Base-by-base conservation (phyloP, 2,113 vertebrate genomes). In the Thinocorus orbignyianus region DNA sequence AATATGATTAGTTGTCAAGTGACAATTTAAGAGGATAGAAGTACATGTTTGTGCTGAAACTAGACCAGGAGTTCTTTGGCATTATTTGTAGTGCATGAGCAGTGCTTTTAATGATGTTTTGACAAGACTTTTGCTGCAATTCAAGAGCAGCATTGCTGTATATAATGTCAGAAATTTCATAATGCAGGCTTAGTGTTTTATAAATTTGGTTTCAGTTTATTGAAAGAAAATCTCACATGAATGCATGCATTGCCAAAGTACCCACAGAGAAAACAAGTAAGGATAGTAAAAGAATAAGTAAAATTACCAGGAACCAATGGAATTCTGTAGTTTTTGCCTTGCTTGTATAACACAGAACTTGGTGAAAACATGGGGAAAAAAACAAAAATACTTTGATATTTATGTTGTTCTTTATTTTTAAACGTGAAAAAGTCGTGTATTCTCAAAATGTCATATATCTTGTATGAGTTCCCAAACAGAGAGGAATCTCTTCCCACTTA, bases 1-100 rank as follows among this genome's bases (percentile, higher is more conserved):
- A 87, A 60, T 52, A 92, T 96, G 97, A 96, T 96, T 95, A 95
- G 85, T 93, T 92, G 51, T 77, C 90, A 94, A 95, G 86, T 92
- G 94, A 96, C 80, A 94, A 26, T 92, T 81, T 77, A 92, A 94
- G 62, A 89, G 35, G 61, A 58, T 82, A 61, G 61, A 86, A 94
- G 81, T 86, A 39, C 35, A 80, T 39, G 42, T 65, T 88, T 95
- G 57, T 87, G 51, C 42, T 93, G 86, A 93, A 95, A 88, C n/a
- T 92, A 61, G 46, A 95, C 10, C 49, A 78, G 42, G 70, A 70
- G 44, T 48, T 64, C 68, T 92, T 92, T 39, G 79, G 33, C 5
- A 1, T 65, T 83, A 62, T 92, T 93, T 84, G 44, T 26, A 72
- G 48, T 35, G 11, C 20, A 35, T 24, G 14, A 65, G 13, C 15